Evolutionary conservation across 2,113 vertebrate genomes (phyloP), one percentile per base, ranked within the genome.

Genomic region (Trochalopteron elliotii): DNA sequence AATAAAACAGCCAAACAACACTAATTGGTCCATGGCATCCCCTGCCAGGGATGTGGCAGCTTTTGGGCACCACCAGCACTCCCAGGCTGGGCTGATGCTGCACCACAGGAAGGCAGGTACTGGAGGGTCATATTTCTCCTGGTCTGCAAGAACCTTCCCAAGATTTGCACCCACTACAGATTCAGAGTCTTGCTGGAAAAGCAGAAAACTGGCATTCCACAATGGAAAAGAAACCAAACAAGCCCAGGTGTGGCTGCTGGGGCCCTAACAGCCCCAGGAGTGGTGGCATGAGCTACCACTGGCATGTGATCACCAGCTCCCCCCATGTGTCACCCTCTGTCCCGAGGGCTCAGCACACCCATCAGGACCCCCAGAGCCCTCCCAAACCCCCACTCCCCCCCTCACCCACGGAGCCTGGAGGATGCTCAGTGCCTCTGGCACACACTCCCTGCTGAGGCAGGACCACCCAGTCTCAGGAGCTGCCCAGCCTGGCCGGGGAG

Each of bases 401-500:
- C 30, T 12, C 9, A 5, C 0, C 0, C 67, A 9, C 0, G 31
- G 56, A 45, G 65, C 2, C 9, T 40, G 40, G 42, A 59, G 50
- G 53, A 25, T 55, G 71, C 40, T 90, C 9, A 0, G 91, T 0
- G 5, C 57, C 4, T 3, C 76, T 40, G 22, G 74, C 78, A 72
- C 16, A 2, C 44, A 9, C 11, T 37, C 42, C 76, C 67, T 6
- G 49, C 45, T 3, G 6, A 17, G 77, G 27, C 77, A 68, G 87
- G 92, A 87, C 87, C 83, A 89, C 89, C 86, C 94, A 86, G 57
- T 57, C 11, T 11, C 22, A 3, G 7, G 47, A 45, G 88, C 96
- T 53, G 56, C 72, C 84, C 52, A 5, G 47, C 42, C 70, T 1
- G 8, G 7, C 40, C 0, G 0, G 47, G 22, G 83, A 84, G 69